Base-by-base conservation (phyloP, 2,888 invertebrate species). In the Pristionchus entomophagus region DNA sequence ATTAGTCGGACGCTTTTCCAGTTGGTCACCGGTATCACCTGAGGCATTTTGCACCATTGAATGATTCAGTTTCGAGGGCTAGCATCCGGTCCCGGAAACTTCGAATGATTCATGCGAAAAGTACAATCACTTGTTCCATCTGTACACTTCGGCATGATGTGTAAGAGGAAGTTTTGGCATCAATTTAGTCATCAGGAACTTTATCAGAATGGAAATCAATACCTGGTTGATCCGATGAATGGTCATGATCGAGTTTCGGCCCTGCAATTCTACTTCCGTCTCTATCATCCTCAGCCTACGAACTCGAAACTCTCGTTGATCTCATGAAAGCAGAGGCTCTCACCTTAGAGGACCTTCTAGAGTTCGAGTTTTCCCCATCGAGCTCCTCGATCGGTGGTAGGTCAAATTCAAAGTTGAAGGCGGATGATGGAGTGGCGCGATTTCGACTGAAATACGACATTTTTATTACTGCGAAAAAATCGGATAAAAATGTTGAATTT, bases 1-100 rank as follows among this genome's bases (percentile, higher is more conserved):
- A 87, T 78, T 4, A 88, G 69, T 35, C 84, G 51, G 19, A 88
- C 85, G 26, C 77, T 62, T 29, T 78, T 73, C 88, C 88, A 88
- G 73, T 88, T 81, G 29, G 88, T 88, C 26, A 45, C 81, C 32
- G 86, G 38, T 1, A 56, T 62, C 53, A 65, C 84, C 65, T 62
- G 69, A 65, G 32, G 6, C 19, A 59, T 62, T 0, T 22, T 26
- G 26, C n/a, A 3, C n/a, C 10, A 3, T n/a, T 26, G 26, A 59
- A 59, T 59, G 59, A 59, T 59, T 59, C 59, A 59, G 59, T 59
- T 59, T 59, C n/a, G n/a, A 2, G 45, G 6, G n/a, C 26, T 26
- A 5, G 26, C n/a, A 26, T 59, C 59, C 59, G 5, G 59, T 26
- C 22, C 26, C 59, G 26, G 26, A 26, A 26, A n/a, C 51, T 51